These are phyloP conservation scores for Agonopterix alstromeriana DNA, from an alignment of 2,888 invertebrate genomes.

Conservation along the genomic window DNA sequence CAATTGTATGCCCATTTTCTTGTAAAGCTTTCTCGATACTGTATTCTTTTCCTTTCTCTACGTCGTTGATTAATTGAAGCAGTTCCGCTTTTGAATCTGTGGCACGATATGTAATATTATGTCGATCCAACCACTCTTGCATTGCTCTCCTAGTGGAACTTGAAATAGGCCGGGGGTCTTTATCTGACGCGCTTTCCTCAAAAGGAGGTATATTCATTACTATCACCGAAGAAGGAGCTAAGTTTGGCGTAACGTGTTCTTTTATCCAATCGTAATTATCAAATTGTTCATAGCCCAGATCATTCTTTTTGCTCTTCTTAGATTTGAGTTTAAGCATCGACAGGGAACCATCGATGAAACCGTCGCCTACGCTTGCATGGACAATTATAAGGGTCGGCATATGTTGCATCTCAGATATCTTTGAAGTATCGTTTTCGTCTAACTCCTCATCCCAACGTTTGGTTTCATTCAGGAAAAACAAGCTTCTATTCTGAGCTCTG, in stretches of 20 bases:
- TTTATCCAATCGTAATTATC: slow-evolving; percentile 6
- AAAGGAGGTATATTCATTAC: slow-evolving; percentile 3
- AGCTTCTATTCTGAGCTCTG: slow-evolving; percentile 1
- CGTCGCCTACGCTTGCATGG: not conserved
- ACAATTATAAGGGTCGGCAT: not conserved
- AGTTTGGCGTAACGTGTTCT: slow-evolving; percentile 1
- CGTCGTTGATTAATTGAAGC: not conserved
- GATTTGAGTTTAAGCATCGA: not conserved
- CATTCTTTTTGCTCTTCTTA: not conserved
- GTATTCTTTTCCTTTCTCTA: not conserved
- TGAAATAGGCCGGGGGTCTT: not conserved
- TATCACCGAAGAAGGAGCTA: slow-evolving; percentile 1
- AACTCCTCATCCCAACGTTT: not conserved
- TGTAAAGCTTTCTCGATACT: not conserved
- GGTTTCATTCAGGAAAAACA: slow-evolving; percentile 5
- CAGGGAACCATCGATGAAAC: slow-evolving; percentile 1
- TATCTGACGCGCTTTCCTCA: not conserved
- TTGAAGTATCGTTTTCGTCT: not conserved
- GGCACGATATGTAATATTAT: slow-evolving; percentile 1
- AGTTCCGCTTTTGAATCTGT: not conserved
- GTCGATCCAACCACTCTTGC: slow-evolving; percentile 2
- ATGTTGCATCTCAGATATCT: not conserved
- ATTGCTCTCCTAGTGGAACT: not conserved
- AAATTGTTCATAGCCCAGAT: not conserved
- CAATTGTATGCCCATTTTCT: slow-evolving; percentile 2